Evolutionary conservation across 1,140 invertebrate species (phyloP), one percentile per base, ranked within the genome.

Genomic region (Doryteuthis pealeii): DNA sequence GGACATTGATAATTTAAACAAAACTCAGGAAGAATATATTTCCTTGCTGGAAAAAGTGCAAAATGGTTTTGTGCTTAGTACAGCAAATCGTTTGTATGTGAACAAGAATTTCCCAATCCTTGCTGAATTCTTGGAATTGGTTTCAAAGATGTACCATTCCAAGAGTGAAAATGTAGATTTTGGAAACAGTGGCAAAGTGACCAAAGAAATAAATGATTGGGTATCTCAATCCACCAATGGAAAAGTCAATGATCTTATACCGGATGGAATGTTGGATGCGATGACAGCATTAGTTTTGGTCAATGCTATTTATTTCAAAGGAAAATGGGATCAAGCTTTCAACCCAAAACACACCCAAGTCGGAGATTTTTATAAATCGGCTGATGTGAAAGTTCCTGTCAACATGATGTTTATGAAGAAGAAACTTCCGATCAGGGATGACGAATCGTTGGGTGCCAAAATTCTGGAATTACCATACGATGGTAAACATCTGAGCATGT

Each of bases 231-330:
- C 90, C 69, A 94, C 93, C 0, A 83, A 87, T 68, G 89, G 90
- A 3, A 92, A 91, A 82, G 93, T 94, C 45, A 77, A 83, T 1
- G 83, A 87, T 31, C 90, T 94, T 26, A 77, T 94, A 0, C 80
- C 74, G 18, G 49, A 72, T 85, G 8, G 78, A 88, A 0, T 74
- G 81, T 2, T 90, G 91, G 1, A 86, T 1, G 77, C 88, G 0
- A 72, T 77, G 0, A 94, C 92, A 0, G 90, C 86, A 28, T 83
- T 93, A 3, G 90, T 94, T 26, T 82, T 94, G n/a, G 93, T 92
- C 14, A 93, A 92, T 78, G 92, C 92, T 0, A 82, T 94, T 5
- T 94, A 94, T 74, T 94, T 94, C 73, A 93, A 91, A 77, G 93
- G 91, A 10, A 89, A 90, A 70, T 94, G 93, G 93, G 89, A 92